phyloP scores from a whole-genome alignment of 2,113 vertebrate species.

The Rhynchopsitta pachyrhyncha region DNA sequence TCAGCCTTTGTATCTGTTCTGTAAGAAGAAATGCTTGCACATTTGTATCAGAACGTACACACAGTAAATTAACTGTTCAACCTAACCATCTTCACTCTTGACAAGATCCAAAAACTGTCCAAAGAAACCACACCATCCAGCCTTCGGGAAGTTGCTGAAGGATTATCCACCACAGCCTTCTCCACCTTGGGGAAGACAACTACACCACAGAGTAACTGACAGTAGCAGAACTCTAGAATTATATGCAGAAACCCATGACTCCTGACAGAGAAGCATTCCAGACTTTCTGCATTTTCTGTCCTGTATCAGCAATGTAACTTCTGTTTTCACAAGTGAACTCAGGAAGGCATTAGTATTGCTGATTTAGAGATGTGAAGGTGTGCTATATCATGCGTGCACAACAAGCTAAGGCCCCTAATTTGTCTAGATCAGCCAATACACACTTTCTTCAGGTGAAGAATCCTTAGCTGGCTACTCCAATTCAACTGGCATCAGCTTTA shows the following conservation, averaged over 20 bases:
- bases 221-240: not conserved
- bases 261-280: not conserved
- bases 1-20: constrained; percentile 91
- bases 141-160: not conserved
- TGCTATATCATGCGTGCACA: not conserved
- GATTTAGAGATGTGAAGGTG: not conserved
- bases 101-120: not conserved
- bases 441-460: not conserved
- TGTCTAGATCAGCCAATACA: not conserved
- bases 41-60: not conserved
- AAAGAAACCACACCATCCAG: not conserved
- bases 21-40: not conserved
- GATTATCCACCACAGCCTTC: not conserved
- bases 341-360: not conserved
- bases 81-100: not conserved
- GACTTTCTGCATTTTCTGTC: not conserved
- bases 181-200: not conserved
- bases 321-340: not conserved
- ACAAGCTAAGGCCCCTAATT: not conserved
- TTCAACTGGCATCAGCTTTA: not conserved
- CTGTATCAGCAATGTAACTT: not conserved
- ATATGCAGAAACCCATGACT: not conserved
- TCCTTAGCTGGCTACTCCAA: not conserved
- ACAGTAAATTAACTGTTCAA: not conserved
- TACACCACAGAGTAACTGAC: not conserved